These are phyloP conservation scores for Luperina nickerlii DNA, from an alignment of 2,888 invertebrate genomes.

Conservation along the genomic window DNA sequence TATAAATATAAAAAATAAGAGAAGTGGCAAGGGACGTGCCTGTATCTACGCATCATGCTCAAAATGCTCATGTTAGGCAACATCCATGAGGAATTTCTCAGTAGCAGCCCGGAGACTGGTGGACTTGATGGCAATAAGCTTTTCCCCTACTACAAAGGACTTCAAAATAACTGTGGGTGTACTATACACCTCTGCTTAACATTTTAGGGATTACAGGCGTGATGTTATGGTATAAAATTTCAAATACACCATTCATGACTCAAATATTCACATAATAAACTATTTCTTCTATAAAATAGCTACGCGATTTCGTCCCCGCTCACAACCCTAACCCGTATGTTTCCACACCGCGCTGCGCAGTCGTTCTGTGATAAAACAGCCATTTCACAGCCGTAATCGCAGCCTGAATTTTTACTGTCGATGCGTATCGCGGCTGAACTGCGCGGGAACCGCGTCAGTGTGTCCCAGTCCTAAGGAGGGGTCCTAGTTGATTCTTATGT, in stretches of 20 bases:
- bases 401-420: conserved; percentile 82
- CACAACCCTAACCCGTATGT: conserved; percentile 63
- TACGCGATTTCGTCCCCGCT: not conserved
- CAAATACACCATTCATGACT: not conserved
- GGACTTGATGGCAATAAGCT: no score
- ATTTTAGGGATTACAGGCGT: no score
- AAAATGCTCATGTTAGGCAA: no score
- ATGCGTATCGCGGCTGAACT: conserved; percentile 75
- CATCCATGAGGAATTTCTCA: no score
- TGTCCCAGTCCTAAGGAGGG: conserved; percentile 52
- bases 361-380: conserved; percentile 83
- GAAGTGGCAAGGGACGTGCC: no score
- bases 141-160: no score
- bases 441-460: conserved; percentile 51
- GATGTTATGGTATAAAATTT: no score
- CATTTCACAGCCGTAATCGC: conserved; percentile 84
- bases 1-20: no score
- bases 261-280: not conserved
- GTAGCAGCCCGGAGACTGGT: no score
- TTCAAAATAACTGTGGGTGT: no score
- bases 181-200: no score
- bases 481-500: conserved; percentile 68
- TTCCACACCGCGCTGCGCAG: conserved; percentile 51
- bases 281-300: not conserved
- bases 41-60: no score